Evolutionary conservation across 2,797 vertebrate genomes (phyloP).

Genomic region (Ctenopoma kingsleyae): DNA sequence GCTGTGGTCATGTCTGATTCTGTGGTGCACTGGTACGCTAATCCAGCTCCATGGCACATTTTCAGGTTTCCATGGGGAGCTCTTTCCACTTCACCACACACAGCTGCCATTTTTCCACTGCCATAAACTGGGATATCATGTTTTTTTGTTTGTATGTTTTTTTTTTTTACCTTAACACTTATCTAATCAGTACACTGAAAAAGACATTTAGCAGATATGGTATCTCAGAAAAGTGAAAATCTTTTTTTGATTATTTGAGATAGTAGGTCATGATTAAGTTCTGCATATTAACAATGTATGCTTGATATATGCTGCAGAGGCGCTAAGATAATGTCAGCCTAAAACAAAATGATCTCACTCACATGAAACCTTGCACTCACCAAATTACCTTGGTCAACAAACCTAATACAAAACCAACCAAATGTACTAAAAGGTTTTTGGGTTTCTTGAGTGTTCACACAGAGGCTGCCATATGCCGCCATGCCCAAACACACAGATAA

Average conservation of each 20-base stretch:
- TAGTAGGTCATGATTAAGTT: background rate
- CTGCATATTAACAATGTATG: background rate
- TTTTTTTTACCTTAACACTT: conserved; percentile 18
- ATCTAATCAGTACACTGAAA: conserved; percentile 18
- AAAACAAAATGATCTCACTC: background rate
- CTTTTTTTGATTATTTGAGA: background rate
- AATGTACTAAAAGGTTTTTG: conserved; percentile 22
- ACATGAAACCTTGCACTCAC: background rate
- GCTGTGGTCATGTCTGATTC: conserved; percentile 68
- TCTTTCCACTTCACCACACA: conserved; percentile 59
- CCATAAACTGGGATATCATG: background rate
- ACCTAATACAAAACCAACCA: background rate
- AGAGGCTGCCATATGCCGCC: conserved; percentile 1
- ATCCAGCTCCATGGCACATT: conserved; percentile 63
- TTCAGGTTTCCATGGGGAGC: conserved; percentile 72
- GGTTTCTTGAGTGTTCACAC: conserved; percentile 3
- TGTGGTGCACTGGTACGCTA: conserved; percentile 59
- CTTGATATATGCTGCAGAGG: background rate
- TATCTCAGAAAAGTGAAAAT: conserved; percentile 15
- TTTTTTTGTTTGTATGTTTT: conserved; percentile 6
- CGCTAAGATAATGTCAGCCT: background rate
- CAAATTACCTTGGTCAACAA: background rate
- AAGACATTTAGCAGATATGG: conserved; percentile 6
- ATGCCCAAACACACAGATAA: conserved; percentile 39
- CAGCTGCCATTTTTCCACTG: conserved; percentile 49